These are phyloP conservation scores for Amphiura filiformis DNA, from an alignment of 35 echinoderm and acorn worm genomes.

Conservation along the genomic window DNA sequence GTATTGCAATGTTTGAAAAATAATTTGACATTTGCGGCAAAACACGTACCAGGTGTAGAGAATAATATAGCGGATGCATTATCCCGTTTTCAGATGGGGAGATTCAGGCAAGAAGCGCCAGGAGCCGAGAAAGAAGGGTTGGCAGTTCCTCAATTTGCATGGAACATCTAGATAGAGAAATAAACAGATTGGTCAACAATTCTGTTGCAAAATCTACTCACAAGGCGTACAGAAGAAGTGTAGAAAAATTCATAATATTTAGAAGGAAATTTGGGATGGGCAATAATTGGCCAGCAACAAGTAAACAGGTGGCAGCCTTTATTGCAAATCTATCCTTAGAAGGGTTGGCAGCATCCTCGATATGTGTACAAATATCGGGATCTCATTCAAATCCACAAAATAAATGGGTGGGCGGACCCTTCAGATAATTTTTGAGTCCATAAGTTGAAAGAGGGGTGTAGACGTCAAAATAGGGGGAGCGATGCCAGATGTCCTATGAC, in stretches of 20 bases:
- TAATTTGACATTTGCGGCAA: background rate
- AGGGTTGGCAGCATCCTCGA: background rate
- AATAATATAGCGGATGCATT: slow-evolving; percentile 37
- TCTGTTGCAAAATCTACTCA: background rate
- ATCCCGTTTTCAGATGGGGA: slow-evolving; percentile 22
- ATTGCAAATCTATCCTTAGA: background rate
- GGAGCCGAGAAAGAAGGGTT: background rate
- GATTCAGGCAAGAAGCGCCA: slow-evolving; percentile 20
- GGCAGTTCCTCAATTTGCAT: background rate
- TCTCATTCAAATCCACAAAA: background rate
- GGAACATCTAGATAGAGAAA: background rate
- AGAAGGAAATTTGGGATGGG: background rate
- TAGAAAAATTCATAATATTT: background rate
- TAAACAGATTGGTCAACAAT: background rate
- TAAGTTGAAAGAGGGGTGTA: background rate
- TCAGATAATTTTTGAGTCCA: background rate
- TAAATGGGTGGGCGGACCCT: background rate
- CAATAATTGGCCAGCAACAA: background rate
- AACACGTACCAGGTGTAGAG: slow-evolving; percentile 22
- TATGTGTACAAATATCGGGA: background rate
- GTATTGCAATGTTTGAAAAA: slow-evolving; percentile 23
- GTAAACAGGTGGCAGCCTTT: background rate
- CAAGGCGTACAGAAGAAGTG: background rate
- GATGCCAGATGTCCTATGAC: background rate
- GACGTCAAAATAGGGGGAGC: background rate